phyloP scores from a whole-genome alignment of 2,113 vertebrate species.

The Erinaceus europaeus region DNA sequence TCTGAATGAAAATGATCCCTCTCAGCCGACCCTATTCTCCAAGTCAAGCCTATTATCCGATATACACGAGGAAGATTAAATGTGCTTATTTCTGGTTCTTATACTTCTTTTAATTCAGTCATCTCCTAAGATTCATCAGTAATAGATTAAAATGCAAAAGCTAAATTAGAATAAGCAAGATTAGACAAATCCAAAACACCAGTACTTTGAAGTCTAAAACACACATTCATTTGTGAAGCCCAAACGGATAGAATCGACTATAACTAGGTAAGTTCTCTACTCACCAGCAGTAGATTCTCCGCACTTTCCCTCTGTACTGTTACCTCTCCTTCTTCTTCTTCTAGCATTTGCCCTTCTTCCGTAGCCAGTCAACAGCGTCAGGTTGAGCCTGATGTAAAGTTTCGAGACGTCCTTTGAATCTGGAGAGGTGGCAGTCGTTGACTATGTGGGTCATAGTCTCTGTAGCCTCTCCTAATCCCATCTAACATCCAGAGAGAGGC shows the following conservation, averaged over 20 bases:
- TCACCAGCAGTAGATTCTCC: background rate
- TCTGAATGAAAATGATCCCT: background rate
- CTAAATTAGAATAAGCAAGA: background rate
- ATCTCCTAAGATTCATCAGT: background rate
- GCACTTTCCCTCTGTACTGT: too few relatives aligned
- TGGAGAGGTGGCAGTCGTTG: too few relatives aligned
- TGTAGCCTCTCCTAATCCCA: background rate
- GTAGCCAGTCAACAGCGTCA: too few relatives aligned
- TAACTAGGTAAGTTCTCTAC: background rate
- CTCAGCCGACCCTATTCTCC: background rate
- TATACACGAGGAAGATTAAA: background rate
- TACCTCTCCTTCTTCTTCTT: too few relatives aligned
- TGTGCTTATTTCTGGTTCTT: background rate
- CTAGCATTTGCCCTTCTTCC: too few relatives aligned
- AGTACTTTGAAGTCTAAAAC: background rate
- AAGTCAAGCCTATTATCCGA: background rate
- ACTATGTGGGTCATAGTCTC: too few relatives aligned
- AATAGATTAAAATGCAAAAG: background rate
- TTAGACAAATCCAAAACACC: background rate
- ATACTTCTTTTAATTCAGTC: background rate
- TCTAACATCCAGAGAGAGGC: background rate
- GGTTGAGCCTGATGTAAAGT: too few relatives aligned
- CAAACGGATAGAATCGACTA: background rate
- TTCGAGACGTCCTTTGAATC: too few relatives aligned
- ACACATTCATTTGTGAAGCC: background rate